Percentiles rank a stretch among this genome's conserved stretches.
Evolutionary conservation across 64 coral and sea anemone species (phyloP).

Genomic region (Montipora foliosa): DNA sequence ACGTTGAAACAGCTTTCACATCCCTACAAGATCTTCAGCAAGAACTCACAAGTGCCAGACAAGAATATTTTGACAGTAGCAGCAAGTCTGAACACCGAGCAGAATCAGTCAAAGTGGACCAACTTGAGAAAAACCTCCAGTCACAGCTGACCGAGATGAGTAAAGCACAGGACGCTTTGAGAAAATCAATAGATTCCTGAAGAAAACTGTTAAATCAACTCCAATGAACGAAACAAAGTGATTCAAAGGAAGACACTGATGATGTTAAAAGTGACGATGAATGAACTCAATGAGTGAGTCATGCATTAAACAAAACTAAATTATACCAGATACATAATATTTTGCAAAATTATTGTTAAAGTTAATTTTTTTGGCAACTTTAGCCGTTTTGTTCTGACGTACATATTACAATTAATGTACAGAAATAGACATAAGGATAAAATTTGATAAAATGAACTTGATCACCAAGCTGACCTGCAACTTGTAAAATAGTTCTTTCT

Average conservation of each 20-base stretch:
- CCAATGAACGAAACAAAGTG: neutral
- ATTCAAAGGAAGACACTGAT: neutral
- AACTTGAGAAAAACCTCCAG: conserved; percentile 10
- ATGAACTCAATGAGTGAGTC: neutral
- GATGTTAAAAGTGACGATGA: neutral
- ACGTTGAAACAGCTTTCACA: conserved; percentile 14
- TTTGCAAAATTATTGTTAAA: neutral
- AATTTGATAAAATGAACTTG: conserved; percentile 5
- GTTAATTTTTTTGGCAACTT: neutral
- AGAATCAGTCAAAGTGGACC: neutral
- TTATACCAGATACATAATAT: too few relatives aligned
- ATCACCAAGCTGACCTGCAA: neutral
- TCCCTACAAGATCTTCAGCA: neutral
- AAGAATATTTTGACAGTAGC: conserved; percentile 3
- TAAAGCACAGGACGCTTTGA: conserved; percentile 45
- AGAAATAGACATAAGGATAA: neutral
- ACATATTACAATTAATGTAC: neutral
- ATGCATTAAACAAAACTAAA: neutral
- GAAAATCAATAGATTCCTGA: conserved; percentile 9
- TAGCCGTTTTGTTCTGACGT: neutral
- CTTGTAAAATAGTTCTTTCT: neutral
- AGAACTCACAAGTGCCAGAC: neutral
- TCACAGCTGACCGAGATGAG: conserved; percentile 5
- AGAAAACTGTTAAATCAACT: neutral
- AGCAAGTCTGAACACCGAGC: neutral